A percentile compares a stretch with the other conserved stretches of the same genome.
Evolutionary conservation across 2,888 invertebrate species (phyloP).

Genomic region (Limnephilus marmoratus): DNA sequence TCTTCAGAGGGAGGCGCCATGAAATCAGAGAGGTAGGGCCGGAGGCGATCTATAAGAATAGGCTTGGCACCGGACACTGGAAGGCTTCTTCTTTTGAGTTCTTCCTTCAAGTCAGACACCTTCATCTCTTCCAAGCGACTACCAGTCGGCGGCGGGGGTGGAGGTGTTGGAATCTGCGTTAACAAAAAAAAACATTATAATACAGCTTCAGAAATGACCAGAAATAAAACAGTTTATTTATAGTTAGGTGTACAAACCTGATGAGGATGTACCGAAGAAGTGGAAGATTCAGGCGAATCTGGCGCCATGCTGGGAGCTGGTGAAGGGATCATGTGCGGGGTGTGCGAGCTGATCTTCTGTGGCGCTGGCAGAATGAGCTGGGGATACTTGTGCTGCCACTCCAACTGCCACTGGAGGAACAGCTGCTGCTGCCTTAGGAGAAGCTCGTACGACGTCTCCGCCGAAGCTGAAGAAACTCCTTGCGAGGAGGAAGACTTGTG

Average conservation of each 20-base stretch:
- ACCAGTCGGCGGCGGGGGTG: slow-evolving; percentile 71
- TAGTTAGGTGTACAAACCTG: slow-evolving; percentile 54
- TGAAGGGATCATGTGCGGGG: slow-evolving; percentile 70
- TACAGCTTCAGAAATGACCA: background rate
- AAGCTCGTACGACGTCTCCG: slow-evolving; percentile 93
- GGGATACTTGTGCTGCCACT: slow-evolving; percentile 89
- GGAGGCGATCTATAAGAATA: slow-evolving; percentile 93
- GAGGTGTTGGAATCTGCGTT: slow-evolving; percentile 69
- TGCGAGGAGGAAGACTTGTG: slow-evolving; percentile 82
- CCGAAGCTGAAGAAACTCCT: slow-evolving; percentile 71
- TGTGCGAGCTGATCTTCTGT: slow-evolving; percentile 74
- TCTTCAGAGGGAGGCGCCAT: slow-evolving; percentile 75
- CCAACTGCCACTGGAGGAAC: slow-evolving; percentile 91
- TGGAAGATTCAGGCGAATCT: slow-evolving; percentile 65
- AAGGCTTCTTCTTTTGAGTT: slow-evolving; percentile 94
- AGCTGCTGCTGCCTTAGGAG: slow-evolving; percentile 96
- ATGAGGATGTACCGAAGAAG: slow-evolving; percentile 64
- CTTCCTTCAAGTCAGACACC: slow-evolving; percentile 95
- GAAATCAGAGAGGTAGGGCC: slow-evolving; percentile 80
- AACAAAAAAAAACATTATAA: background rate
- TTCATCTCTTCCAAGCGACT: slow-evolving; percentile 95
- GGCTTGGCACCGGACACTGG: slow-evolving; percentile 98
- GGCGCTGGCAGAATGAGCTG: slow-evolving; percentile 89
- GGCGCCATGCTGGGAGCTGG: slow-evolving; percentile 69
- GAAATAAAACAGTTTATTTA: background rate